Evolutionary conservation across 1,140 invertebrate genomes (phyloP).

Genomic region (Littorina saxatilis): DNA sequence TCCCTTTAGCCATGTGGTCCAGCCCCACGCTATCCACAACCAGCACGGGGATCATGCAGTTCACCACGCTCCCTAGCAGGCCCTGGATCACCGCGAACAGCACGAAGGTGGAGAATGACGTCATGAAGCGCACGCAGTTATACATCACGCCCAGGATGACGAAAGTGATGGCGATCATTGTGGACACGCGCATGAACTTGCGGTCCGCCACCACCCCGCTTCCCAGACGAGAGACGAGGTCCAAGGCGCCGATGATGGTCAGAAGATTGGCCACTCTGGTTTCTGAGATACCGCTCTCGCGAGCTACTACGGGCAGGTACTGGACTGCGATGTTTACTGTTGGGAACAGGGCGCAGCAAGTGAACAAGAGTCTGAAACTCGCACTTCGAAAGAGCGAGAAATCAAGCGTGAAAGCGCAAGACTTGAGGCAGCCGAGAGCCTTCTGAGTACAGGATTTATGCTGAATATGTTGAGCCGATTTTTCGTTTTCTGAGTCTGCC

Average conservation of each 20-base stretch:
- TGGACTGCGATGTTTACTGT: slow-evolving; percentile 18
- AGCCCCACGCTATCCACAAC: slow-evolving; percentile 14
- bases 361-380: slow-evolving; percentile 10
- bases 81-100: slow-evolving; percentile 21
- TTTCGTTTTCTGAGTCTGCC: too few relatives aligned
- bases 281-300: not conserved
- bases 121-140: slow-evolving; percentile 26
- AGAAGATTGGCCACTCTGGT: not conserved
- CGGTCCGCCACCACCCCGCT: not conserved
- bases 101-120: slow-evolving; percentile 18
- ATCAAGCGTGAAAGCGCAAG: not conserved
- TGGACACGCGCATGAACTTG: not conserved
- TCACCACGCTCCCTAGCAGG: slow-evolving; percentile 26
- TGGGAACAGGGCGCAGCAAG: not conserved
- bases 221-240: not conserved
- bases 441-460: too few relatives aligned
- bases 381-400: slow-evolving; percentile 20
- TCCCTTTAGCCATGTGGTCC: slow-evolving; percentile 14
- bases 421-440: not conserved
- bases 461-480: too few relatives aligned
- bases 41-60: slow-evolving; percentile 10
- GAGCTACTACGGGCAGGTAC: slow-evolving; percentile 20
- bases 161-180: not conserved
- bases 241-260: slow-evolving; percentile 23
- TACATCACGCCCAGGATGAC: not conserved